Evolutionary conservation across 2,797 vertebrate genomes (phyloP), one percentile per base, ranked within the genome.

Genomic region (Sebastes vulpes): DNA sequence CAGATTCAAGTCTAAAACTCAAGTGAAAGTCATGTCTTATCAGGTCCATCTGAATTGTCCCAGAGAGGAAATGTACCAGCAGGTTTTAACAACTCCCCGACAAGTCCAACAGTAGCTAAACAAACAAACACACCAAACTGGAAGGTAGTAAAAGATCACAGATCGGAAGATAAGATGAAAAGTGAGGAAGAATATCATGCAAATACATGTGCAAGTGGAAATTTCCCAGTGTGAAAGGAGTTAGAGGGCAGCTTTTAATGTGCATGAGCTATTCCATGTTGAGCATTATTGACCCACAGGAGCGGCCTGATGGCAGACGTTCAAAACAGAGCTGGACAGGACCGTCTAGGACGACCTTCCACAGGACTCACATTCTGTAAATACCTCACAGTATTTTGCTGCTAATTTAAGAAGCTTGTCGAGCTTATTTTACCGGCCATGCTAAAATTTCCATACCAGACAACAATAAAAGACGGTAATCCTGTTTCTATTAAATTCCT

Each of bases 401-500:
- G 25, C 18, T 84, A 71, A 79, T 75, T 84, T 72, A 72, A 75
- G 67, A 74, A 23, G 58, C 71, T 32, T 57, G 66, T 79, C 10
- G 1, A 23, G n/a, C 16, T 18, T 20, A 11, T 14, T 80, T 75
- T 10, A 67, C 32, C 21, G 31, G 26, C 50, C 54, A 52, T 60
- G 53, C 68, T 11, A 32, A 48, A 38, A 65, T 75, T 28, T 72
- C 28, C 73, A 75, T 29, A 69, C 28, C 25, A 73, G 63, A 69
- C 64, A 68, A 77, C 53, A 79, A 76, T 60, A 56, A 46, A 64
- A 58, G 48, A 75, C 12, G 29, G 29, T 75, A 81, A 87, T 88
- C 81, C 75, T 42, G 21, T 69, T 77, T 69, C 65, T 78, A 71
- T 84, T 79, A 67, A 59, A 88, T 68, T 83, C 69, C 38, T 32